Conservation (phyloP, 2,888 invertebrate genomes). For the Matsumyia berberina region DNA sequence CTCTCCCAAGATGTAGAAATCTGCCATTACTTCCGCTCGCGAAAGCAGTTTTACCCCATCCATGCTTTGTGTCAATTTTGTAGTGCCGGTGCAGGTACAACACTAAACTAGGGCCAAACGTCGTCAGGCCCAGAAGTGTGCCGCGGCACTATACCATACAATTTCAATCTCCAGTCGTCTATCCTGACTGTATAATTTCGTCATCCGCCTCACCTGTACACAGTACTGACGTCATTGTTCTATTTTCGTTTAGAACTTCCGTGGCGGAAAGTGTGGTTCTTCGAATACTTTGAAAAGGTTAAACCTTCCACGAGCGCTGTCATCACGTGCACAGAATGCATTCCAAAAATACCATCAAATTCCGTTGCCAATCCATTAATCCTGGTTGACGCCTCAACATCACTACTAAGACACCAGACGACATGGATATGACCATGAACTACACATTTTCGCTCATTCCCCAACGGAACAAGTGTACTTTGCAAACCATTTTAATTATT, state of each 20-base stretch:
- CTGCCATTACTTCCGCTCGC: background rate
- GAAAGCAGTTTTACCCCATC: background rate
- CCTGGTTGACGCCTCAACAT: constrained; percentile 9
- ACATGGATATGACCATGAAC: constrained; percentile 19
- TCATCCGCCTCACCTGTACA: background rate
- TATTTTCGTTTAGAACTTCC: background rate
- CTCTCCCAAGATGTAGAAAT: too few species aligned
- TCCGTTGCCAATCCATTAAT: constrained; percentile 4
- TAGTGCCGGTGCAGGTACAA: too few species aligned
- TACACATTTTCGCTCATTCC: background rate
- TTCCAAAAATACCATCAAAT: background rate
- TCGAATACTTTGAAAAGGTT: background rate
- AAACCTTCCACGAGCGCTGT: background rate
- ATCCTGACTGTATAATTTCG: background rate
- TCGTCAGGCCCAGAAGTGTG: too few species aligned
- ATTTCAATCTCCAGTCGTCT: too few species aligned
- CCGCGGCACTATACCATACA: too few species aligned
- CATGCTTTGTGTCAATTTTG: too few species aligned
- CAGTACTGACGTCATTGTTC: background rate
- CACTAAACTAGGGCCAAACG: too few species aligned
- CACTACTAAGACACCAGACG: background rate
- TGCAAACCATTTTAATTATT: constrained; percentile 41
- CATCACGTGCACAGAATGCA: background rate
- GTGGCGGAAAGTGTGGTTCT: too few species aligned
- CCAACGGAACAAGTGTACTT: background rate